A percentile compares a stretch with the other conserved stretches of the same genome.
Conservation (phyloP, 2,797 vertebrate genomes). For the Pseudochaenichthys georgianus region DNA sequence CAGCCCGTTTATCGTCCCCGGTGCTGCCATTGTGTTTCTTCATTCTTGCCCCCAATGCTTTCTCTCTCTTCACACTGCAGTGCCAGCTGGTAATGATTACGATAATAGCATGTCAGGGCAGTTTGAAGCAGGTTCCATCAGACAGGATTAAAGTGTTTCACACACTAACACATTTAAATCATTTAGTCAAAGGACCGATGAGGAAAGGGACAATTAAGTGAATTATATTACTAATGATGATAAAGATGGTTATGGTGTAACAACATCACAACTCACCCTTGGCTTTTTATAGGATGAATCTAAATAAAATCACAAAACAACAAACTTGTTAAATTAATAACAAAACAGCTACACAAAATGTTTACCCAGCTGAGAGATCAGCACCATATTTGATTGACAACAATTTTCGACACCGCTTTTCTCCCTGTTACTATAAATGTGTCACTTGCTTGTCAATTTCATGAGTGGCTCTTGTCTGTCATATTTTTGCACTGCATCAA, state of each 20-base stretch:
- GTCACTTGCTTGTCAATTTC: slow-evolving; percentile 63
- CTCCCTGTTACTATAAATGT: slow-evolving; percentile 52
- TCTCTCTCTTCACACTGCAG: background rate
- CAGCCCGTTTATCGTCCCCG: background rate
- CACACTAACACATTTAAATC: background rate
- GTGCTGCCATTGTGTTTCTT: background rate
- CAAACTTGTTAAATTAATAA: slow-evolving; percentile 11
- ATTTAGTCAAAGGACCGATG: background rate
- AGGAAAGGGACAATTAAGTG: background rate
- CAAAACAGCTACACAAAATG: slow-evolving; percentile 15
- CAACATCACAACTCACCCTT: background rate
- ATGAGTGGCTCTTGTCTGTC: slow-evolving; percentile 56
- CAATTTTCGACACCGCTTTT: slow-evolving; percentile 10
- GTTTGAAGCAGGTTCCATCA: slow-evolving; percentile 19
- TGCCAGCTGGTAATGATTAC: slow-evolving; percentile 13
- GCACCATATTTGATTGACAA: slow-evolving; percentile 37
- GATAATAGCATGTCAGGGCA: background rate
- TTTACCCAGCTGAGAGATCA: slow-evolving; percentile 25
- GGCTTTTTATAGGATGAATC: slow-evolving; percentile 1
- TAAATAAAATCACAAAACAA: background rate
- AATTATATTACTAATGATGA: background rate
- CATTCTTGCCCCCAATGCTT: background rate
- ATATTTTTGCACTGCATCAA: too few species aligned
- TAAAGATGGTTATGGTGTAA: background rate
- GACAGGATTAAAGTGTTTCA: background rate